Conservation (phyloP, 1,140 invertebrate genomes). For the Teleopsis dalmanni region DNA sequence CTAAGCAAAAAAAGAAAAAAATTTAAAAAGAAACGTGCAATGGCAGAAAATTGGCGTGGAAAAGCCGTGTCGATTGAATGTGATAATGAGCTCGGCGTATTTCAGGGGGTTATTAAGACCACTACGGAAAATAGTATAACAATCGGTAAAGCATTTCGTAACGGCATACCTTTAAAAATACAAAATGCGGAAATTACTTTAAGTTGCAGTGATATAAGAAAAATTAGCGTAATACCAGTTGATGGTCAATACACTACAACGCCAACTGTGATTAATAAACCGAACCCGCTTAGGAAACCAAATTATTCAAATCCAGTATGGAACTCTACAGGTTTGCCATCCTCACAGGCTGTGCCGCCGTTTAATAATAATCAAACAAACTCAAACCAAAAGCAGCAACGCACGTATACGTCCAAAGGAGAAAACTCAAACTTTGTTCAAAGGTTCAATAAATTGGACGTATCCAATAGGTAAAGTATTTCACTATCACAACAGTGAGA, state of each 20-base stretch:
- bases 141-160: conserved; percentile 68
- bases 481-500: too few relatives aligned
- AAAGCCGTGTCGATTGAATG: conserved; percentile 42
- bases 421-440: too few relatives aligned
- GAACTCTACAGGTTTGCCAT: not conserved
- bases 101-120: conserved; percentile 69
- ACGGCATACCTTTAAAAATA: conserved; percentile 62
- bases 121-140: conserved; percentile 65
- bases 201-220: conserved; percentile 35
- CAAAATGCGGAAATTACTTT: conserved; percentile 52
- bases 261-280: conserved; percentile 38
- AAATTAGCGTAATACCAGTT: conserved; percentile 33
- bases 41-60: conserved; percentile 39
- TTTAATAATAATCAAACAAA: too few relatives aligned
- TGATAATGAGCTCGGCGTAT: conserved; percentile 35
- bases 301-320: conserved; percentile 26
- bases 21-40: too few relatives aligned
- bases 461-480: too few relatives aligned
- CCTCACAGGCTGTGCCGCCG: not conserved
- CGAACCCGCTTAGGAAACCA: conserved; percentile 38
- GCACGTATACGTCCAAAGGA: too few relatives aligned
- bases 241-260: conserved; percentile 17
- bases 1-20: too few relatives aligned
- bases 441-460: too few relatives aligned
- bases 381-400: too few relatives aligned